Percentiles rank a stretch among this genome's conserved stretches.
phyloP scores from a whole-genome alignment of 2,888 invertebrate genomes.

The Ectemnius continuus region DNA sequence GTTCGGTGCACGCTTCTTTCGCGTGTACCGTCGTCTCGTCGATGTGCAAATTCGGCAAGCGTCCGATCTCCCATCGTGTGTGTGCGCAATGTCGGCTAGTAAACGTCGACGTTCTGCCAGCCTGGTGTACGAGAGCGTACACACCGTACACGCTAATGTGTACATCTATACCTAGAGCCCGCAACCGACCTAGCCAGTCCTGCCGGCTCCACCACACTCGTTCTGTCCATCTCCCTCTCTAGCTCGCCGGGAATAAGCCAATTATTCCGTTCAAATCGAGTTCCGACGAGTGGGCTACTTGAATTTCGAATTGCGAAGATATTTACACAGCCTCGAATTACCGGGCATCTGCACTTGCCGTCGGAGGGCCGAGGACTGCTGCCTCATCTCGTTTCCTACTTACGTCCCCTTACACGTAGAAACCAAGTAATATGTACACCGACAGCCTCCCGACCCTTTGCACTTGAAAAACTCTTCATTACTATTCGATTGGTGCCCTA shows the following conservation, averaged over 20 bases:
- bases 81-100: constrained; percentile 40
- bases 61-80: constrained; percentile 24
- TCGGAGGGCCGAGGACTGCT: too few relatives aligned
- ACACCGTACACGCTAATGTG: too few relatives aligned
- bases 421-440: too few relatives aligned
- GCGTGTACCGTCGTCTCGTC: constrained; percentile 15
- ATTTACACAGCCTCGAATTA: constrained; percentile 21
- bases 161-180: too few relatives aligned
- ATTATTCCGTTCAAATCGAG: constrained; percentile 35
- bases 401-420: too few relatives aligned
- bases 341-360: too few relatives aligned
- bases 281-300: constrained; percentile 23
- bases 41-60: constrained; percentile 17
- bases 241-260: constrained; percentile 8
- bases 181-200: too few relatives aligned
- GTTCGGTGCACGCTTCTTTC: neutral
- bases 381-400: too few relatives aligned
- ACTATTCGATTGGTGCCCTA: too few relatives aligned
- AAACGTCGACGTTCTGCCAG: constrained; percentile 48
- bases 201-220: neutral
- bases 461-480: too few relatives aligned
- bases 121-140: too few relatives aligned
- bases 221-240: constrained; percentile 5
- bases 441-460: too few relatives aligned
- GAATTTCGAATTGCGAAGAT: constrained; percentile 23